These are phyloP conservation scores for Blennius ocellaris DNA, from an alignment of 2,113 vertebrate species.

Conservation along the genomic window DNA sequence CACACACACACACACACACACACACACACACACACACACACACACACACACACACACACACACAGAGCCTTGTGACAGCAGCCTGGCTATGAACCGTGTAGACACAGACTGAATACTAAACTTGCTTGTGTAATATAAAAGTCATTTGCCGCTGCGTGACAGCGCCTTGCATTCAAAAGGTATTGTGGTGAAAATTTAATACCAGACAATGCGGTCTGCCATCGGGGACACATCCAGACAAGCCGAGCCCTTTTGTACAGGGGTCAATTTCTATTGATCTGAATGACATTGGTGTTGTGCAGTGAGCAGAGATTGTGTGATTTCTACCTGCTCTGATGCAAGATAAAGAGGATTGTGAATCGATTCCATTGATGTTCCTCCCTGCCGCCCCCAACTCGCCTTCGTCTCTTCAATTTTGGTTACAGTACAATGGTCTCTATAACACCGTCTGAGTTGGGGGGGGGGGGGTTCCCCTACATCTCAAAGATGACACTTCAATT, in stretches of 20 bases:
- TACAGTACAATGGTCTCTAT: conserved; percentile 73
- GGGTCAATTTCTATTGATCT: conserved; percentile 79
- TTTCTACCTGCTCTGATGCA: conserved; percentile 73
- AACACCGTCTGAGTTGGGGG: conserved; percentile 38
- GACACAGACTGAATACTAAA: conserved; percentile 53
- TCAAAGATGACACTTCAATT: conserved; percentile 74
- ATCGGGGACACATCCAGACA: conserved; percentile 53
- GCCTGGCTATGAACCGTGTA: conserved; percentile 42
- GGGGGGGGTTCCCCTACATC: conserved; percentile 13
- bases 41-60: neutral
- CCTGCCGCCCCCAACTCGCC: conserved; percentile 17
- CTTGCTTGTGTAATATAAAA: conserved; percentile 51
- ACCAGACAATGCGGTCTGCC: conserved; percentile 51
- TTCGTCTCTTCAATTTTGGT: conserved; percentile 66
- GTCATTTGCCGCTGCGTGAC: conserved; percentile 63
- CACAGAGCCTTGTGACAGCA: conserved; percentile 39
- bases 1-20: too few species aligned
- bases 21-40: too few species aligned
- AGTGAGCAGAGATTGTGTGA: conserved; percentile 74
- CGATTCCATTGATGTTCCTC: conserved; percentile 75
- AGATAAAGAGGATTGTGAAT: conserved; percentile 81
- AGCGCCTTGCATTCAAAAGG: conserved; percentile 47
- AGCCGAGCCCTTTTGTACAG: conserved; percentile 57
- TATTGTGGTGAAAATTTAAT: conserved; percentile 64
- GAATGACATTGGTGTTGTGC: conserved; percentile 75